These are phyloP conservation scores for Eremophila alpestris DNA, from an alignment of 2,797 vertebrate species.

Conservation along the genomic window DNA sequence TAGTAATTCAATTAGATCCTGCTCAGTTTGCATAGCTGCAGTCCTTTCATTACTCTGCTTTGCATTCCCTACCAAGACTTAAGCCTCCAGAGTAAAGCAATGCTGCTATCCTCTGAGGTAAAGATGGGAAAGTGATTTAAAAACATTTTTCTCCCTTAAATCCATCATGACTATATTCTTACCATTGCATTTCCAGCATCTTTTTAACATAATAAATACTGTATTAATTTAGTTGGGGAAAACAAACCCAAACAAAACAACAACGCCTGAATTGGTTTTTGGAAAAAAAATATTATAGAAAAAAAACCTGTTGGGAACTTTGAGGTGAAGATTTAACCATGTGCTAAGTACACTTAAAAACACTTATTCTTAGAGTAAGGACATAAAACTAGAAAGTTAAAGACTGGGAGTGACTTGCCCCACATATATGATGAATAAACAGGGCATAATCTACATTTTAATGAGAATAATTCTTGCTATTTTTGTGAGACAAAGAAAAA, in stretches of 20 bases:
- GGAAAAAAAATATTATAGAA: neutral
- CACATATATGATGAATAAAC: neutral
- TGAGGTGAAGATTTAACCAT: neutral
- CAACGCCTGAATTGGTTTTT: neutral
- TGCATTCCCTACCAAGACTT: neutral
- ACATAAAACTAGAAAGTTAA: neutral
- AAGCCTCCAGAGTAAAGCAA: neutral
- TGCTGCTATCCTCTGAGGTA: neutral
- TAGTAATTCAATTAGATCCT: conserved; percentile 67
- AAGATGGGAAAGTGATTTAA: neutral
- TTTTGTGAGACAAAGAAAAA: neutral
- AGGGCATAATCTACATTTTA: neutral
- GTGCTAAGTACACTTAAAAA: neutral
- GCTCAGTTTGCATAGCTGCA: conserved; percentile 40
- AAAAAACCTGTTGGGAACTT: neutral
- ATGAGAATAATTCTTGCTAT: neutral
- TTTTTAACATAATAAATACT: neutral
- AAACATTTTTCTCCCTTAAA: neutral
- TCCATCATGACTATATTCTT: neutral
- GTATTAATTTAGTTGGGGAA: neutral
- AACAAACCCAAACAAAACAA: neutral
- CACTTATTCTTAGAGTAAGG: neutral
- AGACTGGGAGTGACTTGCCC: neutral
- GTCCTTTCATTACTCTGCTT: neutral
- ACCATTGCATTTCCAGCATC: neutral